Evolutionary conservation across 2,888 invertebrate genomes (phyloP), one percentile per base, ranked within the genome.

Genomic region (Scaptomyza tumidula): DNA sequence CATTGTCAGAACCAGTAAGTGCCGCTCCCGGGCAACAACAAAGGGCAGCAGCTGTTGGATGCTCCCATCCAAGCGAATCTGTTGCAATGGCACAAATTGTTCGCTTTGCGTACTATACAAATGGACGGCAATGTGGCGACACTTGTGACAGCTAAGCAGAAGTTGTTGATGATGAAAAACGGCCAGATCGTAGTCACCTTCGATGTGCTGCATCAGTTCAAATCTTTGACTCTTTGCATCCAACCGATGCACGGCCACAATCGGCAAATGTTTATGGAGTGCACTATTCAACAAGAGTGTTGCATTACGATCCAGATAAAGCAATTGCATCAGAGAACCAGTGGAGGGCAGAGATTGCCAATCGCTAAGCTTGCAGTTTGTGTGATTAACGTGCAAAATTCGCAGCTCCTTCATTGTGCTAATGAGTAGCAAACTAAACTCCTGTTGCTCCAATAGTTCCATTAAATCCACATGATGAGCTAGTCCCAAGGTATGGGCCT

Each of bases 101-200:
- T 65, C 55, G 0, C 14, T 1, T 0, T 13, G n/a, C 5, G 31
- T 44, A 13, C 50, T 37, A 24, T 57, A 73, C 46, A 75, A 75
- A 24, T 87, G 86, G 1, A 91, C 79, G 43, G 75, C 75, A 16
- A 91, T 84, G 35, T 77, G 80, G 7, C 82, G 88, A 44, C 91
- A 91, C 2, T 78, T 80, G 1, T 61, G 76, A 27, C 91, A 91
- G 35, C 88, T 86, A 6, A 90, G 50, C 39, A 91, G 63, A 4
- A 91, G 54, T 41, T 91, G 91, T n/a, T 75, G 68, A 14, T 73
- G 61, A 7, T 70, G 58, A 13, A 83, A 9, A 59, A 89, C 89
- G 14, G 86, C 87, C 7, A 91, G 68, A 65, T 91, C 90, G 53
- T 84, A 91, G 60, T 89, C 86, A 0, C 91, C 91, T 27, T 77